Evolutionary conservation across 2,797 vertebrate genomes (phyloP), one percentile per base, ranked within the genome.

Genomic region (Gallirallus australis): DNA sequence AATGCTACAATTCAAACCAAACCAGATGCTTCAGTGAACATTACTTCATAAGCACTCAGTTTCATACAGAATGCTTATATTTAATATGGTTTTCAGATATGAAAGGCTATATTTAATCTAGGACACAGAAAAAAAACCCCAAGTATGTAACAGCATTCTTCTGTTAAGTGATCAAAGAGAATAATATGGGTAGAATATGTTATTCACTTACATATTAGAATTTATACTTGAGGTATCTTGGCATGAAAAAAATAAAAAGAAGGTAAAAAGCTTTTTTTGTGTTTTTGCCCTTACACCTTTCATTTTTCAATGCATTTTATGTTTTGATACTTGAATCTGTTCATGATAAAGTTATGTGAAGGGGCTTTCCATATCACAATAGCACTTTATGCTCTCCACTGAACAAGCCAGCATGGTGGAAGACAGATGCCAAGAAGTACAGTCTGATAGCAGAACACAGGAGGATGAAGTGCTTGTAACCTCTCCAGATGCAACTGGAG

Each of bases 1-100:
- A 77, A 83, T 90, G 57, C 78, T 33, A 64, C 30, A 45, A 91
- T 73, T 91, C 85, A 93, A 31, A 86, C 30, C 83, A 92, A 93
- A 81, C 7, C 61, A 91, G 61, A 86, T 83, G 57, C 24, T 93
- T 94, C 95, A 87, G 25, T 63, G 73, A 93, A 78, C 65, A 40
- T 87, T 87, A 78, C 90, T 94, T 92, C 89, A 82, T 35, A 87
- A 82, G 40, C 37, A 33, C 9, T 80, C n/a, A 53, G 15, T 60
- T 85, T 86, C 53, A 73, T 33, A 71, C 7, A 85, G 11, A 85
- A 94, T 78, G 8, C 37, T 84, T 73, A 35, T 40, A 78, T 64
- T 40, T 66, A 94, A 92, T 85, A 96, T 12, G 45, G 8, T 16
- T 89, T 82, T 71, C 72, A 85, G 28, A 82, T 10, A 82, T 28